Base-by-base conservation (phyloP, 2,888 invertebrate species). In the Sialis lutaria region DNA sequence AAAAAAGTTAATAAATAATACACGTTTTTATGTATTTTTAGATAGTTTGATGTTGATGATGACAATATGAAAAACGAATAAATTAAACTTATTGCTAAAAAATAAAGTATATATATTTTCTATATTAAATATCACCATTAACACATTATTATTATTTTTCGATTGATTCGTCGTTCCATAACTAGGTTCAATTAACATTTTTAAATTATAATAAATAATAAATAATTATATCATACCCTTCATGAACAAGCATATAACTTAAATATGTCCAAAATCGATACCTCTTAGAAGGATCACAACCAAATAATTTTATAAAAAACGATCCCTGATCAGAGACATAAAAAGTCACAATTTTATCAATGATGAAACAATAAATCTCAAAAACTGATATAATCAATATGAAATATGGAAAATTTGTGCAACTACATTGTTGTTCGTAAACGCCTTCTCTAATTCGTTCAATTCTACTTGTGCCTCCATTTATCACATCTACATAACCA, bases 201-300 rank as follows among this genome's bases (percentile, higher is more conserved):
- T n/a, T 10, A 10, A 35, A 35, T 3, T 9, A 35, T 9, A 35
- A n/a, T 35, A 35, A 35, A 35, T 3, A n/a, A n/a, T 35, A n/a
- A n/a, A 35, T 13, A 22, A 12, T 7, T 13, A 10, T 13, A 30
- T 42, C 77, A 71, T 62, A 86, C 84, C 92, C 92, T 50, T 90
- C 84, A 65, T 96, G 96, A 30, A 96, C 89, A 61, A 96, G 81
- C 91, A 95, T 93, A 61, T 97, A 98, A 1, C 89, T 85, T 44
- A 95, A 57, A 63, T 81, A 97, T 57, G 97, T 72, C 96, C 97
- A 97, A 1, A 81, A 82, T 67, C 98, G 85, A 46, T 80, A 72
- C 50, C 95, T 74, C 58, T 79, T 77, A 50, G 77, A 72, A 0
- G 96, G 96, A 67, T 89, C 80, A 65, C 92, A 95, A n/a, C 22